Base-by-base conservation (phyloP, 2,113 vertebrate species). In the Dinomys branickii region DNA sequence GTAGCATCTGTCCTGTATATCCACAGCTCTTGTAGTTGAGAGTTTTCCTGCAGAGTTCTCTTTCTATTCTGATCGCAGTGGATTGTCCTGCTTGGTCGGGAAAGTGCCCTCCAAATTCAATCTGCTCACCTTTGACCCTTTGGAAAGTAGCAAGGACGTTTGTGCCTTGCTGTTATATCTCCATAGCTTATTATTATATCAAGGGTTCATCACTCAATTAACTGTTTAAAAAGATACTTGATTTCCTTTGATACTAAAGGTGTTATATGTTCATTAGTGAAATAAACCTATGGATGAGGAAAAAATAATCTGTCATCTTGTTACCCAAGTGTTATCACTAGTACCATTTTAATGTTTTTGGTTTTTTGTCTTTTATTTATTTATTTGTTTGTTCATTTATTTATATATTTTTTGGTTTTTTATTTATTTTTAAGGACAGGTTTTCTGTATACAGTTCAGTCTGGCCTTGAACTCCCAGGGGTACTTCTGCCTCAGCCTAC, bases 191-290 rank as follows among this genome's bases (percentile, higher is more conserved):
- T 33, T 59, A 47, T 75, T 50, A 90, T 47, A 77, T 16, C 6
- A 1, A 58, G 59, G 56, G 47, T 90, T 94, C 35, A 58, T 77
- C 67, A 85, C 78, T 54, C 4, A 59, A 24, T 65, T 73, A 33
- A 16, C 19, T 93, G 9, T 94, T 87, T 90, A 94, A 73, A 88
- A 91, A 86, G 41, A 41, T 77, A 67, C 3, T 92, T 85, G n/a
- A 96, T 90, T 96, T 97, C 50, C 35, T 91, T 41, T 96, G 69
- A 63, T 73, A 87, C 80, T 69, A 47, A 78, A 88, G 89, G 22
- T 83, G 56, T 38, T 50, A n/a, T 35, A 22, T 20, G 26, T 61
- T 87, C 35, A 38, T 54, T 63, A 3, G 38, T 97, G 84, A 89
- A 96, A 78, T 78, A 93, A 59, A 81, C 5, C 63, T 83, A 38